Conservation (phyloP, 2,888 invertebrate genomes). For the Allolobophora icterica region DNA sequence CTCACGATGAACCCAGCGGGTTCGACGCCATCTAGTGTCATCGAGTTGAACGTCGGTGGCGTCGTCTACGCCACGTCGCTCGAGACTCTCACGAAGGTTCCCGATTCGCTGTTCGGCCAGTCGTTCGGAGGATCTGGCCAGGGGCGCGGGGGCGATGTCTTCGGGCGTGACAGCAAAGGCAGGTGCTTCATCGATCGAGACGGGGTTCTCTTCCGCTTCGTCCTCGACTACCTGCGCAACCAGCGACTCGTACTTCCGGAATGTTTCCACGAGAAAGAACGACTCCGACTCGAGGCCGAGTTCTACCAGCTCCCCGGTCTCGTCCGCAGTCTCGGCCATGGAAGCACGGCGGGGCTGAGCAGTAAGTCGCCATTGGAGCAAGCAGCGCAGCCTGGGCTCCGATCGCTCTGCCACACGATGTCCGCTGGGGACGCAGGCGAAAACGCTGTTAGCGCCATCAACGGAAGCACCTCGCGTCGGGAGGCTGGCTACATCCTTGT, state of each 20-base stretch:
- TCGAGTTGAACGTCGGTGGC: conserved; percentile 96
- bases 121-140: conserved; percentile 70
- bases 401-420: background rate
- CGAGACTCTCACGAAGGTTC: conserved; percentile 80
- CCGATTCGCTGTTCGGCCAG: conserved; percentile 78
- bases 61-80: conserved; percentile 90
- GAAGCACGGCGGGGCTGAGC: background rate
- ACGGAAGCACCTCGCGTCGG: conserved; percentile 74
- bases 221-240: conserved; percentile 93
- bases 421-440: conserved; percentile 81
- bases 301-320: conserved; percentile 77
- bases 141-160: background rate
- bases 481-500: conserved; percentile 93
- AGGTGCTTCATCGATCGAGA: conserved; percentile 88
- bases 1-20: background rate
- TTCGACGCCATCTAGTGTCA: conserved; percentile 65
- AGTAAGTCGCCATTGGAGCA: background rate
- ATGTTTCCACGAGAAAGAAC: conserved; percentile 78
- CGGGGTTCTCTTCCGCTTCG: conserved; percentile 94
- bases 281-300: conserved; percentile 69
- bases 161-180: conserved; percentile 52
- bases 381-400: background rate
- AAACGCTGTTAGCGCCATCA: conserved; percentile 69
- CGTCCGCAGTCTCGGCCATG: conserved; percentile 61
- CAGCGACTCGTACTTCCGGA: conserved; percentile 85